Percentiles rank a stretch among this genome's conserved stretches.
phyloP scores from a whole-genome alignment of 1,140 invertebrate species.

The Aphelinus atriplicis region DNA sequence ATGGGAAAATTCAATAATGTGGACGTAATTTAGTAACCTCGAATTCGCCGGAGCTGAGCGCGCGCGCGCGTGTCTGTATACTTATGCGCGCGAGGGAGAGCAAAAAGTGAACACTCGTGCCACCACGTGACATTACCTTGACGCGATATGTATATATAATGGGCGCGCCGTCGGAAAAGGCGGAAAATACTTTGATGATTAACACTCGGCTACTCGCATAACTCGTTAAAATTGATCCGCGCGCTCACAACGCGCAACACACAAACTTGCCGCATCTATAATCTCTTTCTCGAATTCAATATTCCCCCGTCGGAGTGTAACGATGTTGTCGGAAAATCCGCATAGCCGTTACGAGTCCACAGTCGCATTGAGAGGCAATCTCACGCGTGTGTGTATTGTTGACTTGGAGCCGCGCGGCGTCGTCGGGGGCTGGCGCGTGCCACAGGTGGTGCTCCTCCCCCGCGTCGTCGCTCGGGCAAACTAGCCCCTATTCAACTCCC shows the following conservation, averaged over 20 bases:
- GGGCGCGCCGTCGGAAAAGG: slow-evolving; percentile 12
- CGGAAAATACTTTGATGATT: slow-evolving; percentile 22
- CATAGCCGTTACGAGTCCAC: no score
- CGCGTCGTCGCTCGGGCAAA: background rate
- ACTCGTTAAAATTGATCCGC: background rate
- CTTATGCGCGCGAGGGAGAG: background rate
- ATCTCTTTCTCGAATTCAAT: no score
- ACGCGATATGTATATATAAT: background rate
- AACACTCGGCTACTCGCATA: background rate
- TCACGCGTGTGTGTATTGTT: slow-evolving; percentile 15
- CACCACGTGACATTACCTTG: slow-evolving; percentile 19
- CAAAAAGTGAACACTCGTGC: slow-evolving; percentile 6
- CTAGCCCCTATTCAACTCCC: background rate
- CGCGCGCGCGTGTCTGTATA: no score
- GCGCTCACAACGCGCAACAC: no score
- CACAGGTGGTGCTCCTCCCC: slow-evolving; percentile 49
- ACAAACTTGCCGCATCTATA: no score
- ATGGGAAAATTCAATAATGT: background rate
- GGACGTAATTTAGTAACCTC: slow-evolving; percentile 4
- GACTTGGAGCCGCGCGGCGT: slow-evolving; percentile 24
- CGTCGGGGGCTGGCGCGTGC: slow-evolving; percentile 44
- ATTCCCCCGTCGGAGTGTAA: no score
- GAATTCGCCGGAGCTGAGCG: slow-evolving; percentile 20
- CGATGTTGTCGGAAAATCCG: no score
- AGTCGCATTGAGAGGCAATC: background rate